phyloP scores from a whole-genome alignment of 2,888 invertebrate species.

The Drosophila paracracens region DNA sequence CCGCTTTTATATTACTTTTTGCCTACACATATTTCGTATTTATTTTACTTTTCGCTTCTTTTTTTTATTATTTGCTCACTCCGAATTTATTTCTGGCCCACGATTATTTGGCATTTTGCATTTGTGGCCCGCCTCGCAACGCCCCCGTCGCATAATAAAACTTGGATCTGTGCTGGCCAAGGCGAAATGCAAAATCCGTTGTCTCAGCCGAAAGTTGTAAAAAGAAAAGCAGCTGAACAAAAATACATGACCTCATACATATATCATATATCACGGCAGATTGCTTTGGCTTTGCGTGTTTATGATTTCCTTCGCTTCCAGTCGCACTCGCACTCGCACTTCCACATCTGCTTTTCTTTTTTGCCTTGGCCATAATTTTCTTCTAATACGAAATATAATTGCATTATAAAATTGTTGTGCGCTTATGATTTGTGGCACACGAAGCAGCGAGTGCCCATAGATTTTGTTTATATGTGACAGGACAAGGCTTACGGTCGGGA shows the following conservation, averaged over 20 bases:
- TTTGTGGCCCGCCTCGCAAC: slow-evolving; percentile 21
- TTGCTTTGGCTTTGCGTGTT: slow-evolving; percentile 71
- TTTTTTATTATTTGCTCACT: slow-evolving; percentile 46
- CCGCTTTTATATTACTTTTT: slow-evolving; percentile 48
- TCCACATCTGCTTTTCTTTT: too few relatives aligned
- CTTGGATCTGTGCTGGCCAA: slow-evolving; percentile 38
- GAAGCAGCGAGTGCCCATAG: slow-evolving; percentile 9
- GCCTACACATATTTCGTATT: slow-evolving; percentile 58
- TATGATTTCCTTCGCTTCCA: slow-evolving; percentile 51
- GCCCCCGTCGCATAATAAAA: slow-evolving; percentile 39
- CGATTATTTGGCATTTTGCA: slow-evolving; percentile 69
- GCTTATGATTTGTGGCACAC: slow-evolving; percentile 35
- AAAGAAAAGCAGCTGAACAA: slow-evolving; percentile 53
- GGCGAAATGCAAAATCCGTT: slow-evolving; percentile 57
- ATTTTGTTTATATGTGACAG: slow-evolving; percentile 22
- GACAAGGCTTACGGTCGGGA: slow-evolving; percentile 9
- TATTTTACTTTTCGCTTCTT: slow-evolving; percentile 53
- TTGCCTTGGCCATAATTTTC: slow-evolving; percentile 46
- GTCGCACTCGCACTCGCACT: background rate
- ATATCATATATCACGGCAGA: slow-evolving; percentile 73
- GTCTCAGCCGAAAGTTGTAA: slow-evolving; percentile 56
- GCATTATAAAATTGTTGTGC: slow-evolving; percentile 63
- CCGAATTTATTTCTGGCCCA: slow-evolving; percentile 63
- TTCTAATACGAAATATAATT: slow-evolving; percentile 68
- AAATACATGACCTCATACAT: slow-evolving; percentile 62